phyloP scores from a whole-genome alignment of 2,113 vertebrate genomes.

The Rhea americana region DNA sequence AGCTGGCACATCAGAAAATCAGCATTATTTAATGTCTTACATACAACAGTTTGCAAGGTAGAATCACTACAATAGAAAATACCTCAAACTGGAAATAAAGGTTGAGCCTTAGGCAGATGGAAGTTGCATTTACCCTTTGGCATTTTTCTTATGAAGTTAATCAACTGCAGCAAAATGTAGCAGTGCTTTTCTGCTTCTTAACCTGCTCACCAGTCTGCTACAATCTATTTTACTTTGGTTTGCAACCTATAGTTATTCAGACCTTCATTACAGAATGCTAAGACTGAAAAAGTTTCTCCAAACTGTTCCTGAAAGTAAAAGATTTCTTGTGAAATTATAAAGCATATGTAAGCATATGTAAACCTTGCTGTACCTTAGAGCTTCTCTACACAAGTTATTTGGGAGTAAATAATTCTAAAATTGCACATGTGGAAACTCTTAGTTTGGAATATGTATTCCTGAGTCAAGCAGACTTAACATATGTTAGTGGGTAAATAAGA shows the following conservation, averaged over 20 bases:
- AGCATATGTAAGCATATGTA: not conserved
- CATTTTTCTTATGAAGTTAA: not conserved
- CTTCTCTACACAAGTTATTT: not conserved
- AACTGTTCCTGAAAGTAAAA: conserved; percentile 2
- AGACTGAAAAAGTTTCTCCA: not conserved
- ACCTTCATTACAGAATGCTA: not conserved
- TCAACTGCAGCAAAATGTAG: not conserved
- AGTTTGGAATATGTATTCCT: not conserved
- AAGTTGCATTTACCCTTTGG: not conserved
- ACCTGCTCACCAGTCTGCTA: not conserved
- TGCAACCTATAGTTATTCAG: not conserved
- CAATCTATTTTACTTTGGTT: not conserved
- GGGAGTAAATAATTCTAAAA: conserved; percentile 7
- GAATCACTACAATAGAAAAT: conserved; percentile 67
- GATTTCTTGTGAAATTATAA: conserved; percentile 6
- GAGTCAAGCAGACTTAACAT: not conserved
- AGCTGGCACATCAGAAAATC: conserved; percentile 59
- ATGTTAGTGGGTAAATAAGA: not conserved
- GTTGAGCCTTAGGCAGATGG: not conserved
- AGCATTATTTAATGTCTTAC: conserved; percentile 55
- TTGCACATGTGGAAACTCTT: not conserved
- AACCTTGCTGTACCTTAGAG: not conserved
- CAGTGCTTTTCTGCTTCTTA: not conserved
- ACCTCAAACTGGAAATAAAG: conserved; percentile 67
- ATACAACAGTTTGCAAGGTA: conserved; percentile 63